A percentile compares a stretch with the other conserved stretches of the same genome.
These are phyloP conservation scores for roundworm (Caenorhabditis elegans) DNA, from an alignment of 1,140 invertebrate species.

Conservation along the genomic window WBcel235 BX284603.4:9747001-9747500, in stretches of 20 bases:
- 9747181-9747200: background rate
- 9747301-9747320: too few species aligned
- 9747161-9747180: too few species aligned
- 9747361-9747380: background rate
- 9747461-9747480: too few species aligned
- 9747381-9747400: background rate
- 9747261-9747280: background rate
- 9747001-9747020: too few species aligned
- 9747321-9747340: background rate
- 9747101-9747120: background rate
- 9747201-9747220: background rate
- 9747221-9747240: background rate
- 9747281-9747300: background rate
- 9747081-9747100: background rate
- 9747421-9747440: background rate
- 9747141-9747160: background rate
- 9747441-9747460: background rate
- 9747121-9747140: background rate
- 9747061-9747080: background rate
- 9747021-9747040: background rate
- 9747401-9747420: background rate
- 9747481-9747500: background rate
- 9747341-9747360: background rate
- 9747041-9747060: background rate
- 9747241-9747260: background rate